These are phyloP conservation scores for Lithosia quadra DNA, from an alignment of 2,888 invertebrate species.

Conservation along the genomic window DNA sequence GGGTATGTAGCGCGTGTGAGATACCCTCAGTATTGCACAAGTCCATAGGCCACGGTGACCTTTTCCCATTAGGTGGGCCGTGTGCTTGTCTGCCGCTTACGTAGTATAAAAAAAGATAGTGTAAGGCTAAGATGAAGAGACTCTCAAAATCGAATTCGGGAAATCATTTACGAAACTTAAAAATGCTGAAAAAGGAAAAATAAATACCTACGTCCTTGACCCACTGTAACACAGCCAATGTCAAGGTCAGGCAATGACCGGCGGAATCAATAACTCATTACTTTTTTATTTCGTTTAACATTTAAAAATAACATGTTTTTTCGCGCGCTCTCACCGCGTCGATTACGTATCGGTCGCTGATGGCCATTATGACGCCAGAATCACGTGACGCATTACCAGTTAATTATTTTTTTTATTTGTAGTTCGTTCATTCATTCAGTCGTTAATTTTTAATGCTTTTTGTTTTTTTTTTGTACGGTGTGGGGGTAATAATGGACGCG, in stretches of 20 bases:
- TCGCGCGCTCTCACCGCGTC: constrained; percentile 60
- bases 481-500: neutral
- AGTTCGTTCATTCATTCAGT: constrained; percentile 30
- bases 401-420: constrained; percentile 44
- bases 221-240: constrained; percentile 54
- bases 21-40: too few relatives aligned
- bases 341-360: constrained; percentile 60
- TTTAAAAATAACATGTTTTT: constrained; percentile 74
- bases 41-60: too few relatives aligned
- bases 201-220: constrained; percentile 73
- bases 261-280: constrained; percentile 76
- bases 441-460: constrained; percentile 21
- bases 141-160: neutral
- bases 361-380: constrained; percentile 66
- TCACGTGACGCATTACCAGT: constrained; percentile 35
- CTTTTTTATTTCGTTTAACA: constrained; percentile 77
- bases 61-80: too few relatives aligned
- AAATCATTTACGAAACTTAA: constrained; percentile 21
- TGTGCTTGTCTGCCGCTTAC: too few relatives aligned
- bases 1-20: too few relatives aligned
- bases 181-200: constrained; percentile 60
- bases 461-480: constrained; percentile 29
- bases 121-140: too few relatives aligned
- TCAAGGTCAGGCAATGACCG: constrained; percentile 64
- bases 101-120: neutral